Evolutionary conservation across 2,888 invertebrate species (phyloP), one percentile per base, ranked within the genome.

Genomic region (Sinodicranocentrus sp.): DNA sequence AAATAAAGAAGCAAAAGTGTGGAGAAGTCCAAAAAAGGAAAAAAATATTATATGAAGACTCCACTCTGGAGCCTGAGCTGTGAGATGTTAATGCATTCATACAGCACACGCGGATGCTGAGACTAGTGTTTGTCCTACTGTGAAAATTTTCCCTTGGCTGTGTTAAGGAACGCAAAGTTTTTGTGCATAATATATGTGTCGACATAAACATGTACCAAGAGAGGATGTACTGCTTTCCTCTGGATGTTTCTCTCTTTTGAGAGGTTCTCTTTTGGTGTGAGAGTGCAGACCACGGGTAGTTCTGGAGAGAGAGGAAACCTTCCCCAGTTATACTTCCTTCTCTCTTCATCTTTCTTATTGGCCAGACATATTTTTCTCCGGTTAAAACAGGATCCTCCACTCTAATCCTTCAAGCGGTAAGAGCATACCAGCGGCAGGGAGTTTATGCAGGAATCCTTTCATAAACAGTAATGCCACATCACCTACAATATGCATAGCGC

Each of bases 81-180:
- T 19, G 59, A 26, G 48, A 48, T 10, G n/a, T 2, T 59, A 59
- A 59, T 59, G 59, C 59, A 59, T 59, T 59, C 59, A 59, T 59
- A 3, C 26, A 6, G 8, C 59, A 13, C 13, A 59, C 33, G 33
- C 5, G 48, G 13, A 48, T 54, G 54, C 17, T 54, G 54, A 6
- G 54, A 59, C 59, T 59, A 21, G 19, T 59, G 59, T n/a, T 26
- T 26, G 26, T 15, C 59, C 26, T 59, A 26, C 26, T 59, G 59
- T 59, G 59, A 59, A 59, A 54, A 59, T 59, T 26, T 59, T 26
- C 5, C 26, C 19, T 54, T 2, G 21, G 21, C 19, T 54, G 21
- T 39, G 13, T 48, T 19, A 39, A 48, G 48, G 19, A 25, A 59
- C 2, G 48, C 26, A 54, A 19, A 15, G 13, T 26, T 26, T 25